phyloP scores from a whole-genome alignment of 1,140 invertebrate genomes.

The Lethocerus indicus region DNA sequence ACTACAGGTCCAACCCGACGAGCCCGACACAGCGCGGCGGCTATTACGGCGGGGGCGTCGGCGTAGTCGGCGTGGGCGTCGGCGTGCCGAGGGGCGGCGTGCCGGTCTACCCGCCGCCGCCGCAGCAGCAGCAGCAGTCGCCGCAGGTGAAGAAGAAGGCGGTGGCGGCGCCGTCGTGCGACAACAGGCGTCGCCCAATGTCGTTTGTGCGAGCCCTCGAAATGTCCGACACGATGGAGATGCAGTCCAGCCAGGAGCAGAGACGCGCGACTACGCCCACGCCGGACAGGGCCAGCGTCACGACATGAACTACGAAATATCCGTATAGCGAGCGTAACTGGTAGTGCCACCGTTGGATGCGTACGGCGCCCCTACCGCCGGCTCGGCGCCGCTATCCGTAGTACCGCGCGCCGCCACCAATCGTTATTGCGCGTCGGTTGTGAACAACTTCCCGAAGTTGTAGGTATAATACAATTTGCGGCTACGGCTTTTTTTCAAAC shows the following conservation, averaged over 20 bases:
- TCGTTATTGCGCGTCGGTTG: no score
- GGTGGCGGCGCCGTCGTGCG: conserved; percentile 27
- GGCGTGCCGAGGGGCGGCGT: conserved; percentile 45
- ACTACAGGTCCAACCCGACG: conserved; percentile 56
- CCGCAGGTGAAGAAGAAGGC: conserved; percentile 44
- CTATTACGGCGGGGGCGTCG: conserved; percentile 17
- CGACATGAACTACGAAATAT: conserved; percentile 93
- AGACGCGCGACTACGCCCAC: conserved; percentile 37
- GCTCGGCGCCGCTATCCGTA: no score
- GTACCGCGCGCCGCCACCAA: no score
- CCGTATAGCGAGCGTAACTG: no score
- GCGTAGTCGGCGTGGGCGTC: no score
- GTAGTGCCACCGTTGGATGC: no score
- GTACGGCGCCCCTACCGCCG: no score
- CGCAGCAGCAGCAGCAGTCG: conserved; percentile 31
- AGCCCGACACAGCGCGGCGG: conserved; percentile 48
- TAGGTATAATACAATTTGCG: no score
- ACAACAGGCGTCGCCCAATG: conserved; percentile 53
- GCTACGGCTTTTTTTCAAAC: no score
- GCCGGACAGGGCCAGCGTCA: conserved; percentile 72
- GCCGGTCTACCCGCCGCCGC: conserved; percentile 41
- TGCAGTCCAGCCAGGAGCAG: conserved; percentile 30
- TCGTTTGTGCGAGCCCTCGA: conserved; percentile 83
- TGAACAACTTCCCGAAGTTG: no score
- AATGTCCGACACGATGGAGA: conserved; percentile 71